Evolutionary conservation across 2,113 vertebrate species (phyloP).

Genomic region (Larimichthys crocea): DNA sequence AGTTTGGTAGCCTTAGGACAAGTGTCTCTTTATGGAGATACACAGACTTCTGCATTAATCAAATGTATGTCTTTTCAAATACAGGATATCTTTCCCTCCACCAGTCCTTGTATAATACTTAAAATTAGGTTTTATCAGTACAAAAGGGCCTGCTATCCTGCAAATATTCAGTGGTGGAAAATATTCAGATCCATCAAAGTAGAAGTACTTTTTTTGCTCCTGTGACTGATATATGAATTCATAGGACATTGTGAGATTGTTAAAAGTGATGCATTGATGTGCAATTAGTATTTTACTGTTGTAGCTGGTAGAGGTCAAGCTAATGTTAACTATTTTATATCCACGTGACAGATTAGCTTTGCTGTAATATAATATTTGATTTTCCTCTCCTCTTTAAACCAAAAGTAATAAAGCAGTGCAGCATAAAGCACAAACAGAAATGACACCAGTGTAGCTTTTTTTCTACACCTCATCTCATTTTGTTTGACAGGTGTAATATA

Average conservation of each 20-base stretch:
- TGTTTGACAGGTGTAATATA: not conserved
- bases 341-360: constrained; percentile 17
- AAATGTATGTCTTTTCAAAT: not conserved
- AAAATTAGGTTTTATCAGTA: not conserved
- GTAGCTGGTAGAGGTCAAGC: no score
- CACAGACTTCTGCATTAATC: not conserved
- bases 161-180: not conserved
- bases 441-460: not conserved
- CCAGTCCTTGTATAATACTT: not conserved
- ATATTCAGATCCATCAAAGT: not conserved
- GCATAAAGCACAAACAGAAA: constrained; percentile 9
- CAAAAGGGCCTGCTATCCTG: not conserved
- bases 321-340: no score
- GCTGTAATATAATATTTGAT: not conserved
- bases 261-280: not conserved
- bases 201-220: not conserved
- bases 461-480: not conserved
- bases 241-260: not conserved
- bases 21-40: not conserved
- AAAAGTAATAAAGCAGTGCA: constrained; percentile 31
- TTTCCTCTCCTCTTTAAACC: constrained; percentile 18
- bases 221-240: not conserved
- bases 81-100: not conserved
- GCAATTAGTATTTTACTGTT: not conserved
- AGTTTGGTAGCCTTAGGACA: not conserved